Conservation (phyloP, 2,888 invertebrate genomes). For the Agrotis exclamationis region DNA sequence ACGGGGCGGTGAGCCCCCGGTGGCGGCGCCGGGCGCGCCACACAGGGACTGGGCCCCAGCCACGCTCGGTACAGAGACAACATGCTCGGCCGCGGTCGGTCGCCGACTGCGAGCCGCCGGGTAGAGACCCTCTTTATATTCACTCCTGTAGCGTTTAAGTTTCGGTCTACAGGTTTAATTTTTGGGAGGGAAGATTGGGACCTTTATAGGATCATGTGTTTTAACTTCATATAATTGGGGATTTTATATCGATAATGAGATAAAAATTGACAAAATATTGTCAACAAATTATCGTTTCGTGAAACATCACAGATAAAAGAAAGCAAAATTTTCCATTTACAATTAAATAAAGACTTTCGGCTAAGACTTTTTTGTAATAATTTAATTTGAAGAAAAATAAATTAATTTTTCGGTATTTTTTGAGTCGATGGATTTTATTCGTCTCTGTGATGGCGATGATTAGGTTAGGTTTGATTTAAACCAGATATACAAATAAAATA, state of each 20-base stretch:
- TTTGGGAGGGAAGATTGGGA: conserved; percentile 1
- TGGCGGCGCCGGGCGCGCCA: conserved; percentile 86
- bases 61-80: conserved; percentile 90
- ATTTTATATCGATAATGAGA: too few relatives aligned
- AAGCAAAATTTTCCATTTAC: too few relatives aligned
- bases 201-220: conserved; percentile 12
- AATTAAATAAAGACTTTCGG: too few relatives aligned
- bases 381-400: neutral
- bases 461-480: neutral
- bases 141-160: conserved; percentile 44
- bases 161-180: conserved; percentile 40
- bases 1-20: conserved; percentile 88
- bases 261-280: too few relatives aligned
- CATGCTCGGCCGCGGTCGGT: conserved; percentile 77
- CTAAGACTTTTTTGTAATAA: neutral
- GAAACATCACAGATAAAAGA: too few relatives aligned
- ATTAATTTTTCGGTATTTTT: neutral
- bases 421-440: neutral
- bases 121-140: conserved; percentile 73
- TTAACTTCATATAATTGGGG: neutral
- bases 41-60: conserved; percentile 88
- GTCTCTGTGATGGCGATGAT: too few relatives aligned
- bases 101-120: conserved; percentile 71
- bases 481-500: too few relatives aligned
- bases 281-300: too few relatives aligned